Evolutionary conservation across 2,888 invertebrate genomes (phyloP), one percentile per base, ranked within the genome.

Genomic region (Nomada hirtipes): DNA sequence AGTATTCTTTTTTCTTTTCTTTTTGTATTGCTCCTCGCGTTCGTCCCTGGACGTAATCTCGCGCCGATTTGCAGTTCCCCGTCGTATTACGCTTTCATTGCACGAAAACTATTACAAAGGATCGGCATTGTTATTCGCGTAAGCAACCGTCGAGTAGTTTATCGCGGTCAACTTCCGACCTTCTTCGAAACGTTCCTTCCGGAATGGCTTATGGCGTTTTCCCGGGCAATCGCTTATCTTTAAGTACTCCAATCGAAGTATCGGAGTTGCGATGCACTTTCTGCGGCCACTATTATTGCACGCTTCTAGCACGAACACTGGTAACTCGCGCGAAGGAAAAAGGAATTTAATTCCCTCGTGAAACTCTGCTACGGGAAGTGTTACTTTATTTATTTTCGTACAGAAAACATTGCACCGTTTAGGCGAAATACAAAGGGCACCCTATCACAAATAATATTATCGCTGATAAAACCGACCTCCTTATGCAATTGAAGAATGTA

Each of bases 111-210:
- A 4, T 57, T 50, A 18, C 47, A 50, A 18, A 36, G 65, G 57
- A 71, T 61, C 44, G n/a, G 55, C 44, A 26, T 55, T 61, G n/a
- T 36, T 50, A 42, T 29, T 61, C 29, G 60, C 55, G 61, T 55
- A 55, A 42, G 42, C 55, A 79, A 55, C 42, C 47, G 53, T 15
- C 29, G 9, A 20, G 36, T 36, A 7, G 52, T 36, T 76, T 77
- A 77, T 83, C 83, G 77, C 60, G 57, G 44, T 55, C 75, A 64
- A 79, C 80, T 75, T 75, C 67, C 81, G 71, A 75, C 74, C 70
- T 80, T 80, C 82, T 57, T 67, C 50, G 75, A 75, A 79, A 67
- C 67, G 15, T 29, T 76, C 68, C 61, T 65, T 53, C 60, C 44
- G 26, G 26, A 60, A 26, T 23, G 11, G 26, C 42, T 60, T 20